A percentile compares a stretch with the other conserved stretches of the same genome.
phyloP scores from a whole-genome alignment of 2,113 vertebrate species.

The Petroica traversi region DNA sequence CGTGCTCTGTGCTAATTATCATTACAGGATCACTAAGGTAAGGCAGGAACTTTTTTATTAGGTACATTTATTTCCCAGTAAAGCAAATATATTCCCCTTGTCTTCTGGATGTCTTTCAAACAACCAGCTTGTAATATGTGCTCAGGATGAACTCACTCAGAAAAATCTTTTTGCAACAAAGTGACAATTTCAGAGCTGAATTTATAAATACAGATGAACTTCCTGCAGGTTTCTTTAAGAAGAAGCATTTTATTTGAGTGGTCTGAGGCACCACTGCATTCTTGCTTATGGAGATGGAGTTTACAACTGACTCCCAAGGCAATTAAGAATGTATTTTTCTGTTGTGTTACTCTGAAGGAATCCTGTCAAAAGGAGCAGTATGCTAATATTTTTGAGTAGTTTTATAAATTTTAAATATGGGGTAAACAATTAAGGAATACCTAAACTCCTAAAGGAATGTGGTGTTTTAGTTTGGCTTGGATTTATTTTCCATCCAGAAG shows the following conservation, averaged over 20 bases:
- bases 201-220: not conserved
- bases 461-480: not conserved
- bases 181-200: not conserved
- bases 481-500: not conserved
- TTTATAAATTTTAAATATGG: not conserved
- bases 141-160: not conserved
- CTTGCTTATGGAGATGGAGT: not conserved
- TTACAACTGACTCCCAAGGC: not conserved
- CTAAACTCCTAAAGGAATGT: not conserved
- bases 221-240: too few species aligned
- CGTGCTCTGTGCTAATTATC: slow-evolving; percentile 55
- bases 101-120: slow-evolving; percentile 22
- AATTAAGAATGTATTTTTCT: not conserved
- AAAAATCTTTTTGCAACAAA: not conserved
- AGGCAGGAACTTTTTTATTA: slow-evolving; percentile 22
- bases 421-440: not conserved
- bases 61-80: slow-evolving; percentile 7
- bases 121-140: not conserved
- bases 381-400: not conserved
- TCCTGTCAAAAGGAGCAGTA: not conserved
- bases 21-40: slow-evolving; percentile 27
- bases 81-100: not conserved
- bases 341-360: not conserved
- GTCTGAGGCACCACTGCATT: not conserved
- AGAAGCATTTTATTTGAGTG: not conserved